Percentiles rank a stretch among this genome's conserved stretches.
These are phyloP conservation scores for Melanargia galathea DNA, from an alignment of 2,888 invertebrate species.

Conservation along the genomic window DNA sequence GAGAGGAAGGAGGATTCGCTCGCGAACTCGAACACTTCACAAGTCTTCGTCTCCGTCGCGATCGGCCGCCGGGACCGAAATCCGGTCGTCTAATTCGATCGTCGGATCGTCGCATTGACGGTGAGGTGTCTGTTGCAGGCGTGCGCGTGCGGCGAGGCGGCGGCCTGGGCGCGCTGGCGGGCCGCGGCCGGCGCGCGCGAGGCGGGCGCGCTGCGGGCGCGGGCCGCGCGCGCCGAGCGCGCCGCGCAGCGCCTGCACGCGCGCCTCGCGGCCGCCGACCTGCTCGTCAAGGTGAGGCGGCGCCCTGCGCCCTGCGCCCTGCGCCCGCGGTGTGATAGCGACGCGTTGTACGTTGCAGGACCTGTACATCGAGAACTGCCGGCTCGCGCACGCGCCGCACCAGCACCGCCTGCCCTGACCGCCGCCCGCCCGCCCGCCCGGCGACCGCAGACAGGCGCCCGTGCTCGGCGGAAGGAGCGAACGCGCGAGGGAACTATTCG, in stretches of 20 bases:
- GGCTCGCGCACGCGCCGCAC: constrained; percentile 80
- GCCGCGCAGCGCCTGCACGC: constrained; percentile 83
- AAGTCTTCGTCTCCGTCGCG: too few relatives aligned
- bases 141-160: constrained; percentile 77
- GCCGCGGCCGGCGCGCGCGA: constrained; percentile 81
- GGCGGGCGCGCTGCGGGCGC: constrained; percentile 52
- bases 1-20: too few relatives aligned
- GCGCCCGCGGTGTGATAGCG: too few relatives aligned
- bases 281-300: constrained; percentile 45
- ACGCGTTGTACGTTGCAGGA: constrained; percentile 84
- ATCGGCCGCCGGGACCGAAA: too few relatives aligned
- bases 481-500: too few relatives aligned
- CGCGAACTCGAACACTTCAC: too few relatives aligned
- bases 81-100: too few relatives aligned
- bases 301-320: constrained; percentile 86
- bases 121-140: constrained; percentile 50
- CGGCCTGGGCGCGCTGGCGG: constrained; percentile 45
- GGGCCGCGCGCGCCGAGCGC: constrained; percentile 86
- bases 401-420: constrained; percentile 81
- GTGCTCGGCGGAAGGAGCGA: too few relatives aligned
- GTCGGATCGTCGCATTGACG: too few relatives aligned
- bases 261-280: constrained; percentile 73
- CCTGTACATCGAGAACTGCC: constrained; percentile 92
- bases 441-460: constrained; percentile 47
- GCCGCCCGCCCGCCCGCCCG: constrained; percentile 81